These are phyloP conservation scores for Ciconia nigra DNA, from an alignment of 2,797 vertebrate species.

Conservation along the genomic window DNA sequence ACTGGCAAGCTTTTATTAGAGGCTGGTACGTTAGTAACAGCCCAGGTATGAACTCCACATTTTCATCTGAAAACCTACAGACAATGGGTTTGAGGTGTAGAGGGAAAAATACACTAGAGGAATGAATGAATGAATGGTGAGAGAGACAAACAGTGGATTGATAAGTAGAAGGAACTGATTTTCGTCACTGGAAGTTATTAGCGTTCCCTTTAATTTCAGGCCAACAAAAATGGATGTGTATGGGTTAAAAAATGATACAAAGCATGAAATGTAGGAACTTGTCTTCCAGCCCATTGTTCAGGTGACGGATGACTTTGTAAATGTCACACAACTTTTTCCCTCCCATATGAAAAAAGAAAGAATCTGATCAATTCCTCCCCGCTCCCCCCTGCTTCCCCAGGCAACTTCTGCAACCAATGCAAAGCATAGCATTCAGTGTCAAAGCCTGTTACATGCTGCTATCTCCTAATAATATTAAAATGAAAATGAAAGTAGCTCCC, in stretches of 20 bases:
- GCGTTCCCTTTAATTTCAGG: background rate
- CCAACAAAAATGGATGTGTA: background rate
- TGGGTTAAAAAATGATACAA: background rate
- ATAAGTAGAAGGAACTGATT: background rate
- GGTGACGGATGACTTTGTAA: constrained; percentile 54
- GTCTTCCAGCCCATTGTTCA: background rate
- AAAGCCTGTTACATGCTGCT: constrained; percentile 73
- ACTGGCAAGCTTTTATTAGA: background rate
- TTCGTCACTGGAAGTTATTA: background rate
- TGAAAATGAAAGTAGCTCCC: constrained; percentile 76
- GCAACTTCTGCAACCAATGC: constrained; percentile 41
- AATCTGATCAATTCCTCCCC: constrained; percentile 33
- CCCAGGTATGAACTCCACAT: background rate
- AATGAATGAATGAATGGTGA: background rate
- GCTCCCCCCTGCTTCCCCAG: background rate
- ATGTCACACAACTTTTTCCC: constrained; percentile 49
- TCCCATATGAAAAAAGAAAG: background rate
- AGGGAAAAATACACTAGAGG: background rate
- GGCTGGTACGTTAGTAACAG: background rate
- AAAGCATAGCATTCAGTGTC: constrained; percentile 53
- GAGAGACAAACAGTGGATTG: background rate
- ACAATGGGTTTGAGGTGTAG: background rate
- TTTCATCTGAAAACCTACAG: background rate
- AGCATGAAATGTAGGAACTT: background rate
- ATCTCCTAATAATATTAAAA: constrained; percentile 78